Evolutionary conservation across 2,888 invertebrate species (phyloP).

Genomic region (Drosophila ezoana): DNA sequence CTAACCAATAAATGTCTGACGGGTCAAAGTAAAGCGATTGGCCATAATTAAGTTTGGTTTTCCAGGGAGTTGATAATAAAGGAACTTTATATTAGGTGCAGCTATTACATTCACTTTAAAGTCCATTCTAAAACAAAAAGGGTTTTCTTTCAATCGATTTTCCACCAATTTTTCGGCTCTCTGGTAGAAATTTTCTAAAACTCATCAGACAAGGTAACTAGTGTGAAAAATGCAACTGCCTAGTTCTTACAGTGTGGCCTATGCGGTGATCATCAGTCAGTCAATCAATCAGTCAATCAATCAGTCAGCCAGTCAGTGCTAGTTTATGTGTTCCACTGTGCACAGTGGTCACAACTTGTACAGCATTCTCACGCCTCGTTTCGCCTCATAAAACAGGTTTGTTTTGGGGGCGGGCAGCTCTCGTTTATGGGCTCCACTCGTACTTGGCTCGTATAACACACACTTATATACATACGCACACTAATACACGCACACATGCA

Average conservation of each 20-base stretch:
- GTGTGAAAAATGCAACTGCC: neutral
- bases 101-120: no score
- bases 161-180: no score
- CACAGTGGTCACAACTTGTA: constrained; percentile 44
- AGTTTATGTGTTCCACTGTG: constrained; percentile 29
- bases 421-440: constrained; percentile 18
- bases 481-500: neutral
- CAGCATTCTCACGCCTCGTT: constrained; percentile 1
- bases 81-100: no score
- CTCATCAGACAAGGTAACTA: no score
- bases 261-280: neutral
- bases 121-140: no score
- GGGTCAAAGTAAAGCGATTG: constrained; percentile 1
- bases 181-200: no score
- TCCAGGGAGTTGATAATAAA: no score
- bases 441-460: constrained; percentile 27
- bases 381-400: constrained; percentile 13
- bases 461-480: constrained; percentile 8
- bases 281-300: neutral
- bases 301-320: neutral
- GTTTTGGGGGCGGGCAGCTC: constrained; percentile 19
- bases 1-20: constrained; percentile 1
- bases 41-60: neutral
- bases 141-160: no score
- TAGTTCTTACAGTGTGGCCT: neutral